Percentiles rank a stretch among this genome's conserved stretches.
phyloP scores from a whole-genome alignment of 2,888 invertebrate species.

The Poecilobothrus nobilitatus region DNA sequence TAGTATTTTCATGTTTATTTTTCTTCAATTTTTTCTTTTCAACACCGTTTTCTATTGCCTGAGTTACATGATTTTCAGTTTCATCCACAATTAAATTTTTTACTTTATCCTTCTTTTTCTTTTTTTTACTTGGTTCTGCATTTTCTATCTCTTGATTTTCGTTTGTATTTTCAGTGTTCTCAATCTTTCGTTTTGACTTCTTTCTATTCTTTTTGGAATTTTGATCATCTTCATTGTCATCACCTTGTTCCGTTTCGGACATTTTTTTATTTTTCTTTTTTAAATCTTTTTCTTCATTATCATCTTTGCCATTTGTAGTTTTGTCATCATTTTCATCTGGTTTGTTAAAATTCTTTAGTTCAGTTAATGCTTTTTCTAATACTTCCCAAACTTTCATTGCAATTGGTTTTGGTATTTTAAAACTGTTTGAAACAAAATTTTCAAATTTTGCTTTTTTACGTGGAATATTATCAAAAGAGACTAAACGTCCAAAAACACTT shows the following conservation, averaged over 20 bases:
- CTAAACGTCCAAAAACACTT: slow-evolving; percentile 57
- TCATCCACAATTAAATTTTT: slow-evolving; percentile 25
- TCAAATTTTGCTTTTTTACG: slow-evolving; percentile 76
- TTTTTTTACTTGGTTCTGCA: slow-evolving; percentile 21
- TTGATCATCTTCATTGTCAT: not conserved
- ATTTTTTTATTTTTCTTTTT: not conserved
- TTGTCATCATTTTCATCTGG: not conserved
- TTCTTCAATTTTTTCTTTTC: slow-evolving; percentile 21
- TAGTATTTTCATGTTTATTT: not conserved
- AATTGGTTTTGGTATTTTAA: slow-evolving; percentile 49
- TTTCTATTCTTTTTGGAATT: not conserved
- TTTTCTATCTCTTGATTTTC: slow-evolving; percentile 14
- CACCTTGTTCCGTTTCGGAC: not conserved
- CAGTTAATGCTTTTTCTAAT: slow-evolving; percentile 48
- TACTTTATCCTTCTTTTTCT: slow-evolving; percentile 44
- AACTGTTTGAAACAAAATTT: slow-evolving; percentile 62
- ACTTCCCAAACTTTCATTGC: slow-evolving; percentile 60
- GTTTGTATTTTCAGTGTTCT: not conserved
- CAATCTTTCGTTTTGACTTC: not conserved
- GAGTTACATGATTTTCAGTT: slow-evolving; percentile 9
- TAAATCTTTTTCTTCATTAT: not conserved
- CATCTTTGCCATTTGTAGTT: not conserved
- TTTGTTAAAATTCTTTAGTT: slow-evolving; percentile 32
- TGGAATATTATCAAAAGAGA: slow-evolving; percentile 71
- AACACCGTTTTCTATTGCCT: not conserved